Evolutionary conservation across 1,140 invertebrate genomes (phyloP).

Genomic region (Xylocopa sonorina): DNA sequence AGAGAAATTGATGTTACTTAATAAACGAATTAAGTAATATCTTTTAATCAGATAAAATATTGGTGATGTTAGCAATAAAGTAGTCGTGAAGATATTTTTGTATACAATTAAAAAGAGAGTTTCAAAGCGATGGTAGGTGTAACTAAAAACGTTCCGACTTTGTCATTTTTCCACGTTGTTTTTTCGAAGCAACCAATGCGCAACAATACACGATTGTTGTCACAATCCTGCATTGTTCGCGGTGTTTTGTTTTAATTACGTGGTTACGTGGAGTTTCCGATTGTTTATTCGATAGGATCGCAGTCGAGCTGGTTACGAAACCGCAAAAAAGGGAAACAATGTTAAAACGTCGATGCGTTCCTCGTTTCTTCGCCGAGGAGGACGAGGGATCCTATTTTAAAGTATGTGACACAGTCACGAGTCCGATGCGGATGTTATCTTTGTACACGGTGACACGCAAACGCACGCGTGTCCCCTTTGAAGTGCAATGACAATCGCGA

Average conservation of each 20-base stretch:
- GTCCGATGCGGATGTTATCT: slow-evolving; percentile 15
- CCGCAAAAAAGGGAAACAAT: not conserved
- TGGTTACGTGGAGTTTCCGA: not conserved
- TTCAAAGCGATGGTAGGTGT: too few relatives aligned
- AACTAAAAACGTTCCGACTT: too few relatives aligned
- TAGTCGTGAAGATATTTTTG: too few relatives aligned
- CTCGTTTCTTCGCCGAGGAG: not conserved
- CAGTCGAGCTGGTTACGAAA: not conserved
- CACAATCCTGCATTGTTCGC: not conserved
- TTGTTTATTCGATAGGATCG: not conserved
- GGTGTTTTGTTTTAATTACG: not conserved
- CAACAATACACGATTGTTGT: not conserved
- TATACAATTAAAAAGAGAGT: too few relatives aligned
- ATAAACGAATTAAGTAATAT: too few relatives aligned
- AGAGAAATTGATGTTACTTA: too few relatives aligned
- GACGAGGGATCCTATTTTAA: not conserved
- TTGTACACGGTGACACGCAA: slow-evolving; percentile 3
- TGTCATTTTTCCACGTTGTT: too few relatives aligned
- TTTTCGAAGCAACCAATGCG: too few relatives aligned
- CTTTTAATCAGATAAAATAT: too few relatives aligned
- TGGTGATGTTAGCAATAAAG: too few relatives aligned
- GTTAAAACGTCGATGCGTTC: not conserved
- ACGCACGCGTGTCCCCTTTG: slow-evolving; percentile 10
- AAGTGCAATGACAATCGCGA: slow-evolving; percentile 27
- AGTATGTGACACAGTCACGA: slow-evolving; percentile 22